Conservation (phyloP, 2,888 invertebrate genomes). For the Taenaris catops region DNA sequence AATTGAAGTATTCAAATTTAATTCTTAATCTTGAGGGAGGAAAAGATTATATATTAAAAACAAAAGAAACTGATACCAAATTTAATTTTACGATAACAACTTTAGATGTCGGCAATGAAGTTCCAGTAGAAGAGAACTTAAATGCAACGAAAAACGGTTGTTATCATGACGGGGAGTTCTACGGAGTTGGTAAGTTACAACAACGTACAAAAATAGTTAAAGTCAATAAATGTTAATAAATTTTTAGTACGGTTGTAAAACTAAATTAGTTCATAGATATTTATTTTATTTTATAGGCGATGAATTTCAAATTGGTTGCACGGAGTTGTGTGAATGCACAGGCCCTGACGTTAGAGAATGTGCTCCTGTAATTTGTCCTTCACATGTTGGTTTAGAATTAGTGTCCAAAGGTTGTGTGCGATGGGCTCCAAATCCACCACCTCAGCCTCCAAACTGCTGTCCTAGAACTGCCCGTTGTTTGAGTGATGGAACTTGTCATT, state of each 20-base stretch:
- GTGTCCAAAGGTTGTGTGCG: slow-evolving; percentile 90
- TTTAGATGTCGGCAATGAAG: slow-evolving; percentile 33
- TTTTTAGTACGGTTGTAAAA: too few relatives aligned
- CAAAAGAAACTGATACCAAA: slow-evolving; percentile 67
- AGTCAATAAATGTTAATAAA: neutral
- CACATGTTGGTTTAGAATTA: slow-evolving; percentile 91
- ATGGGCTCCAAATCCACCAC: slow-evolving; percentile 91
- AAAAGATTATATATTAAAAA: slow-evolving; percentile 64
- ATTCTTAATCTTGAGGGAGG: slow-evolving; percentile 64
- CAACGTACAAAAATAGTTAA: neutral
- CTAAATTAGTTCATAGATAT: neutral
- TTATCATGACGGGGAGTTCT: slow-evolving; percentile 53
- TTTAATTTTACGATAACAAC: slow-evolving; percentile 68
- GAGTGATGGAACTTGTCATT: slow-evolving; percentile 90
- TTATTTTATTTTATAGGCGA: slow-evolving; percentile 70
- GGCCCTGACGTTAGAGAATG: slow-evolving; percentile 84
- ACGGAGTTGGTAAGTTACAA: slow-evolving; percentile 53
- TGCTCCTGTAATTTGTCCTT: slow-evolving; percentile 89
- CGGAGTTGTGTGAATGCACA: slow-evolving; percentile 88
- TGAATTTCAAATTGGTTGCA: slow-evolving; percentile 91
- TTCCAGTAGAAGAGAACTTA: slow-evolving; percentile 33
- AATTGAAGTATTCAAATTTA: slow-evolving; percentile 58
- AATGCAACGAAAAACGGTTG: slow-evolving; percentile 50
- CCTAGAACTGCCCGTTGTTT: slow-evolving; percentile 88
- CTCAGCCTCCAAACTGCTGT: slow-evolving; percentile 89